phyloP scores from a whole-genome alignment of 1,140 invertebrate species.

The Caenorhabditis brenneri region DNA sequence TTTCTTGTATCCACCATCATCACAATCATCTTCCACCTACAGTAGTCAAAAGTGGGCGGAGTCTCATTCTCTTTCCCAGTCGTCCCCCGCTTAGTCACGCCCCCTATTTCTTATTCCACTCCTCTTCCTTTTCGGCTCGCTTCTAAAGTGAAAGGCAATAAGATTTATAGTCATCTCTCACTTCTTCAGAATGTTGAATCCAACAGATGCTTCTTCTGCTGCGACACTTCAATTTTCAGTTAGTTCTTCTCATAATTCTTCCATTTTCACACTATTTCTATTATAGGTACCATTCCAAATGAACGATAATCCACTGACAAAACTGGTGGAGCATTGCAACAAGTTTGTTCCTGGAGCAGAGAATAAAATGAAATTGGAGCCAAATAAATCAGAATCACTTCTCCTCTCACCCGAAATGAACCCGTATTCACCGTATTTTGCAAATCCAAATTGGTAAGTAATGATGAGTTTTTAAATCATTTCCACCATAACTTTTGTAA shows the following conservation, averaged over 20 bases:
- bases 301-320: constrained; percentile 1
- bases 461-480: too few relatives aligned
- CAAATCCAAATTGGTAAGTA: background rate
- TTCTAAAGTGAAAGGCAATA: background rate
- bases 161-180: background rate
- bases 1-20: background rate
- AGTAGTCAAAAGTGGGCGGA: constrained; percentile 18
- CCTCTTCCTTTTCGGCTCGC: background rate
- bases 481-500: too few relatives aligned
- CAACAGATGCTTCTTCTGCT: background rate
- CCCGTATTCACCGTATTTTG: background rate
- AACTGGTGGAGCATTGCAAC: constrained; percentile 11
- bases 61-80: background rate
- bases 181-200: background rate
- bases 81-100: background rate
- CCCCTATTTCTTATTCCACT: background rate
- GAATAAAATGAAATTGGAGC: background rate
- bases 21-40: background rate
- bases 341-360: constrained; percentile 6
- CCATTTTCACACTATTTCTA: background rate
- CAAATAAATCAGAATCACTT: background rate
- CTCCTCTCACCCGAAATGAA: background rate
- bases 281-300: constrained; percentile 22
- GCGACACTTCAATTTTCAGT: constrained; percentile 1
- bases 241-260: background rate